phyloP scores from a whole-genome alignment of 2,888 invertebrate genomes.

The Clusia tigrina region DNA sequence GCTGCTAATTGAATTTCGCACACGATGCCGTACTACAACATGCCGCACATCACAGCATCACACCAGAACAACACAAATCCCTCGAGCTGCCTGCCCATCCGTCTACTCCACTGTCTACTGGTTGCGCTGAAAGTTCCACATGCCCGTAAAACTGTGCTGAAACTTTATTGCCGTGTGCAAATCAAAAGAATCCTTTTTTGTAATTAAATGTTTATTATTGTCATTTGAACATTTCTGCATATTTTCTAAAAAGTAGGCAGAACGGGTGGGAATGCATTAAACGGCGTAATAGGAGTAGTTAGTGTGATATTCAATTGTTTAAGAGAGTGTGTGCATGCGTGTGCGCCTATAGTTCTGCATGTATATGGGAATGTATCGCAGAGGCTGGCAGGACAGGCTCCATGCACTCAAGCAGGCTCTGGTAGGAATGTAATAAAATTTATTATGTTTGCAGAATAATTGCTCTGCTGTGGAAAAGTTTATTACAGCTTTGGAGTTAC shows the following conservation, averaged over 20 bases:
- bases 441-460: conserved; percentile 29
- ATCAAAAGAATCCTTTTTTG: conserved; percentile 26
- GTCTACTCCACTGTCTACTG: not conserved
- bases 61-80: no score
- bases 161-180: conserved; percentile 18
- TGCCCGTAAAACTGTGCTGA: not conserved
- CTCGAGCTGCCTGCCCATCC: not conserved
- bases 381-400: no score
- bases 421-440: conserved; percentile 16
- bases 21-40: not conserved
- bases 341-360: not conserved
- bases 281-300: no score
- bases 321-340: no score
- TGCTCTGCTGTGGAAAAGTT: conserved; percentile 14
- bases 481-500: conserved; percentile 4
- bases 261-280: no score
- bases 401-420: not conserved
- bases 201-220: conserved; percentile 29
- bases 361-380: not conserved
- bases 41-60: not conserved
- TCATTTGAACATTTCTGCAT: conserved; percentile 19
- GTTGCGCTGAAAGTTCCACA: not conserved
- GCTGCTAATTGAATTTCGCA: conserved; percentile 16
- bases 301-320: no score
- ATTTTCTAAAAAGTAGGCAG: not conserved